Base-by-base conservation (phyloP, 2,888 invertebrate genomes). In the Agrochola macilenta region DNA sequence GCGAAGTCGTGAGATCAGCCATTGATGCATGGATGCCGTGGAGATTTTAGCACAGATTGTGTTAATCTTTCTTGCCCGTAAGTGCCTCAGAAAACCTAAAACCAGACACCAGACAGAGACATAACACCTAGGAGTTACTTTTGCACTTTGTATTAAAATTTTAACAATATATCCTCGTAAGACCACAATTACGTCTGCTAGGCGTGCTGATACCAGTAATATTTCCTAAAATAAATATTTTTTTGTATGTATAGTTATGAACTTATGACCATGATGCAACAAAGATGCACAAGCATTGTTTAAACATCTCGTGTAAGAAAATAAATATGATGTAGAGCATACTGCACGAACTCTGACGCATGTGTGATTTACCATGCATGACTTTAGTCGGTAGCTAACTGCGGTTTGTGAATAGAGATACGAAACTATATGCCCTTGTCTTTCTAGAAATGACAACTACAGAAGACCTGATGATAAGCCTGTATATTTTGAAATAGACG, bases 361-460 rank as follows among this genome's bases (percentile, higher is more conserved):
- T 43, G 43, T 82, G 61, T 69, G 71, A 69, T 82, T 70, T 82
- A 65, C 83, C 71, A 72, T 83, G 70, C 87, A 71, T 83, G 87
- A 86, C 83, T 83, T 30, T 83, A 35, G 69, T n/a, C 17, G 46
- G 69, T 69, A 26, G 35, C 61, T 52, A 23, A 57, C 23, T 65
- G 58, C 52, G 26, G 46, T 7, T 69, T 69, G 52, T 81, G 69
- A 76, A 82, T 26, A 58, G 64, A 60, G 5, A 46, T 23, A 52
- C 23, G 46, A 30, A 30, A 54, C 26, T 12, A 3, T 46, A 20
- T 30, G 30, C 43, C 49, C 20, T 23, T 65, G 26, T 26, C 43
- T 54, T 46, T 35, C 46, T n/a, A 46, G 30, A 20, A 52, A 76
- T 7, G 3, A 72, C 14, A 14, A 52, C 23, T 23, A 49, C 23